phyloP scores from a whole-genome alignment of 2,797 vertebrate species.

The Gymnocypris eckloni region DNA sequence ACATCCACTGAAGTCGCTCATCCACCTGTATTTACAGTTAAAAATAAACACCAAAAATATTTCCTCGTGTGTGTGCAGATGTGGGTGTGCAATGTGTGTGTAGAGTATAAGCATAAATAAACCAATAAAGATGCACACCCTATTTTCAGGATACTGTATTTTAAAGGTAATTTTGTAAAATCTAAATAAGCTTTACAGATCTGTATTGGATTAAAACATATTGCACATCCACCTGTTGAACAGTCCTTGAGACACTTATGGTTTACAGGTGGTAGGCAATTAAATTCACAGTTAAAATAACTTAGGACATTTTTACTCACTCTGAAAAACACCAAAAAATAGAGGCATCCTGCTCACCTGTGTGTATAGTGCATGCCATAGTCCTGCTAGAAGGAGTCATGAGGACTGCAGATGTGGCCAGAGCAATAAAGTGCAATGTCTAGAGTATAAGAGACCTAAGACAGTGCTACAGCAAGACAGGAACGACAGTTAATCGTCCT shows the following conservation, averaged over 20 bases:
- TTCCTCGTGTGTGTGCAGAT: too few relatives aligned
- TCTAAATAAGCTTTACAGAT: background rate
- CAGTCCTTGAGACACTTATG: background rate
- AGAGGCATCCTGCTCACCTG: background rate
- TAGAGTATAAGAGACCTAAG: too few relatives aligned
- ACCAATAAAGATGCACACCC: background rate
- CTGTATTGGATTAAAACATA: background rate
- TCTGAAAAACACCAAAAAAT: background rate
- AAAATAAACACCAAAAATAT: too few relatives aligned
- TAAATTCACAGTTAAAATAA: background rate
- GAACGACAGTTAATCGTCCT: too few relatives aligned
- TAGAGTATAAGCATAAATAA: background rate
- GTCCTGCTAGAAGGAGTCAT: too few relatives aligned
- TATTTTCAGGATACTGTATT: background rate
- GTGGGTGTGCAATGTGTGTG: too few relatives aligned
- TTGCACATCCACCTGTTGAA: background rate
- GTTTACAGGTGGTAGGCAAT: background rate
- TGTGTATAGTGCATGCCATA: too few relatives aligned
- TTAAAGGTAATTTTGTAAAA: background rate
- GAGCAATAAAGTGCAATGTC: too few relatives aligned
- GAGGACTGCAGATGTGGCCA: too few relatives aligned
- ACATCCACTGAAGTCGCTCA: background rate
- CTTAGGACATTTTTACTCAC: background rate
- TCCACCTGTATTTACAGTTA: too few relatives aligned
- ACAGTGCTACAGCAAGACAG: too few relatives aligned